Conservation (phyloP, 2,888 invertebrate genomes). For the Itoplectis maculator region DNA sequence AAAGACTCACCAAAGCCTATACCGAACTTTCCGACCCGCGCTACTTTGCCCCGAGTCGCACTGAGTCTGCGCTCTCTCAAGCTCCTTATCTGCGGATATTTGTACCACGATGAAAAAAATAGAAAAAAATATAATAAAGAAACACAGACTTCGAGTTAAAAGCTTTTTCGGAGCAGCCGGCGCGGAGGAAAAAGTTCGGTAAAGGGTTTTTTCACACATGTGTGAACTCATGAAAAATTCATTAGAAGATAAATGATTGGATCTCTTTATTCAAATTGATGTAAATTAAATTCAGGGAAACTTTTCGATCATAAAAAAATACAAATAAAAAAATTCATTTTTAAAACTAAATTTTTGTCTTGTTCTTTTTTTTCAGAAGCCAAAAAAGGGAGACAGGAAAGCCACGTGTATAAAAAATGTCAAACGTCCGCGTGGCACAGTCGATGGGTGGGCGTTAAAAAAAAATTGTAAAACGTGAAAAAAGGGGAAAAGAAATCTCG, state of each 20-base stretch:
- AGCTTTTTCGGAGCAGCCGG: conserved; percentile 46
- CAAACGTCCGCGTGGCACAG: not conserved
- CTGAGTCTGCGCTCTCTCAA: conserved; percentile 67
- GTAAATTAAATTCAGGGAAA: too few species aligned
- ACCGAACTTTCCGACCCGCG: conserved; percentile 15
- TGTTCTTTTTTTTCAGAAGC: too few species aligned
- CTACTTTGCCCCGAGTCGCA: conserved; percentile 32
- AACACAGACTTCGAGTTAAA: conserved; percentile 32
- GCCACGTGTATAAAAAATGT: not conserved
- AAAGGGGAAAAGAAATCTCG: not conserved
- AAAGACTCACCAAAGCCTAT: too few species aligned
- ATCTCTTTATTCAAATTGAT: too few species aligned
- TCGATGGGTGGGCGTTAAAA: conserved; percentile 24
- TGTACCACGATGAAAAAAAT: conserved; percentile 48
- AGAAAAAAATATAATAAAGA: conserved; percentile 26
- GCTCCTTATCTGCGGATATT: conserved; percentile 66
- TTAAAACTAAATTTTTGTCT: too few species aligned
- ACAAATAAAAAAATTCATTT: too few species aligned
- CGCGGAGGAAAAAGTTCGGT: conserved; percentile 8
- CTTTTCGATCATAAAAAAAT: too few species aligned
- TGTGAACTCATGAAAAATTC: too few species aligned
- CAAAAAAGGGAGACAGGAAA: not conserved
- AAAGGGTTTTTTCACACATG: too few species aligned
- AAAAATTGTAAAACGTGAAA: conserved; percentile 19
- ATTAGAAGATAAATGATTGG: too few species aligned